These are phyloP conservation scores for Hylia prasina DNA, from an alignment of 2,113 vertebrate species.

Conservation along the genomic window DNA sequence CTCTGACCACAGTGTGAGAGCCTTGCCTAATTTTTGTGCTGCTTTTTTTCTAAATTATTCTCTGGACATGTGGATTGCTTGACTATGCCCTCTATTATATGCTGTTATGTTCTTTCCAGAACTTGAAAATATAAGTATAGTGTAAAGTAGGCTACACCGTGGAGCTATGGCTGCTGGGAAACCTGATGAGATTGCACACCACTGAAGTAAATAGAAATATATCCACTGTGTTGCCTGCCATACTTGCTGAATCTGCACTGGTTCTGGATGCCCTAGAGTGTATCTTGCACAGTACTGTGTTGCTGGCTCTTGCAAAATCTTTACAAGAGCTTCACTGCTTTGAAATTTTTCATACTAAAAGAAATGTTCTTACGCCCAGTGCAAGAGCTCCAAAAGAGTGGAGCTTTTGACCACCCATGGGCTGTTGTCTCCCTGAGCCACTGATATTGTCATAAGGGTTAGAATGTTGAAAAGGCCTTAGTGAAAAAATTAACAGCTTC, in stretches of 20 bases:
- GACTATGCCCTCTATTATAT: not conserved
- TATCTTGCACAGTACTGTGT: not conserved
- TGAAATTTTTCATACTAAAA: not conserved
- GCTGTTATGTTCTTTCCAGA: not conserved
- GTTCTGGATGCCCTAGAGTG: not conserved
- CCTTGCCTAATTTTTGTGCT: not conserved
- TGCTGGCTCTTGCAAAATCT: not conserved
- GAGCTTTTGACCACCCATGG: not conserved
- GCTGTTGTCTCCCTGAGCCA: not conserved
- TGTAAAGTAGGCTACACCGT: not conserved
- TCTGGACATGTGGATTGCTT: not conserved
- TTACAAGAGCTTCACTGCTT: not conserved
- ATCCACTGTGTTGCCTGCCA: not conserved
- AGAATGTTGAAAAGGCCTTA: not conserved
- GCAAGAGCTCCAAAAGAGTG: not conserved
- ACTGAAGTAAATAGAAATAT: not conserved
- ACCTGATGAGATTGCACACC: not conserved
- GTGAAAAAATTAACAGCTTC: not conserved
- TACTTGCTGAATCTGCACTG: not conserved
- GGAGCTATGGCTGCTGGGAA: not conserved
- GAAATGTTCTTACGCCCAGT: not conserved
- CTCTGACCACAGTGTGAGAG: not conserved
- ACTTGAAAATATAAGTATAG: not conserved
- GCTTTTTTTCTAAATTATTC: not conserved
- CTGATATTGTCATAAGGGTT: not conserved